Evolutionary conservation across 2,113 vertebrate species (phyloP).

Genomic region (Phocoena sinus): DNA sequence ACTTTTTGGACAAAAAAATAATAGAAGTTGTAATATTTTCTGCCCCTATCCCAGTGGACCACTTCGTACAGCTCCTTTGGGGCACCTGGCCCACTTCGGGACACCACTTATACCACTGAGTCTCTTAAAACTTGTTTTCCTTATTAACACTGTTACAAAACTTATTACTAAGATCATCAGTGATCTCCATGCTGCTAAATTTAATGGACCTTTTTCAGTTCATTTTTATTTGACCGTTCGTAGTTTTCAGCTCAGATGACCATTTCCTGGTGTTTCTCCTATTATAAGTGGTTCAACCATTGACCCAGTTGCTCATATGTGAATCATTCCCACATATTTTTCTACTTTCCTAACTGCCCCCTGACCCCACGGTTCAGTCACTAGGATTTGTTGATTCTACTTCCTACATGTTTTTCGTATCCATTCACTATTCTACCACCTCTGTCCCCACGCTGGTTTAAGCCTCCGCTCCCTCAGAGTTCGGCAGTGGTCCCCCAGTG

Average conservation of each 20-base stretch:
- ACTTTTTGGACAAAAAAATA: background rate
- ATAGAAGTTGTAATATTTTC: background rate
- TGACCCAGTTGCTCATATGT: background rate
- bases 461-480: background rate
- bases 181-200: background rate
- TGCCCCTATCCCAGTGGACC: background rate
- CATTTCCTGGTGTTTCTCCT: background rate
- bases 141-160: background rate
- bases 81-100: background rate
- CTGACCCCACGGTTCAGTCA: background rate
- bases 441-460: background rate
- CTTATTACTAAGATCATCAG: background rate
- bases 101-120: background rate
- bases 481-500: background rate
- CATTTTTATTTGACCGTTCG: background rate
- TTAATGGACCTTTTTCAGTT: background rate
- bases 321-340: background rate
- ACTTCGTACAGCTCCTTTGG: background rate
- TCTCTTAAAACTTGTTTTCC: background rate
- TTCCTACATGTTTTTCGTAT: background rate
- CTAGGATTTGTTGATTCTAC: background rate
- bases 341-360: background rate
- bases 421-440: background rate
- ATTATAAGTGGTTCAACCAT: background rate
- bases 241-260: background rate